Evolutionary conservation across 2,797 vertebrate species (phyloP), one percentile per base, ranked within the genome.

Genomic region (Halcyon badia): DNA sequence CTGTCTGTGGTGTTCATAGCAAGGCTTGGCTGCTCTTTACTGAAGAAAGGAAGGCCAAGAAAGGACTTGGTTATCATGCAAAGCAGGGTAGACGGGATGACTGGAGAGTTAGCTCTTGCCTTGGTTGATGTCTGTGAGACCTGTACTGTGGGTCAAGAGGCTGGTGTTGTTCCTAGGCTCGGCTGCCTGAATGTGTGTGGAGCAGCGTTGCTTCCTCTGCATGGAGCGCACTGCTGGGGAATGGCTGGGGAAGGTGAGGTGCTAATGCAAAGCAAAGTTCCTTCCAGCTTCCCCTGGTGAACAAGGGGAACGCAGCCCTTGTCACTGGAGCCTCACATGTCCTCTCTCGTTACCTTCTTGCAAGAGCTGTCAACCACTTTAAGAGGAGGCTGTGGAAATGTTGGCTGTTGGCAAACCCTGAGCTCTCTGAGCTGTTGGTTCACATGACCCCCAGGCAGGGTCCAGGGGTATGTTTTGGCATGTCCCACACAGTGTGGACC

Each of bases 191-290:
- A 5, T 0, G 0, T 4, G 21, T n/a, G 46, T 54, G 80, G 26
- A 58, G 39, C 54, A 31, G 21, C 2, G 2, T 2, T 42, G 30
- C 22, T 54, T 48, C 33, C 68, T 41, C 48, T 14, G 10, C 9
- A 3, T 6, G 37, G n/a, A 7, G 21, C 26, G 42, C 0, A 7
- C 22, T n/a, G 2, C 1, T 2, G 10, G 26, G 52, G 8, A 28
- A 17, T 1, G 6, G 39, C 68, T 73, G 79, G 46, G 66, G n/a
- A 85, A 61, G 24, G 57, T 21, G 41, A 68, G 31, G 20, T 1
- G 2, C 35, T 25, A 42, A 16, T 7, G n/a, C 57, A 58, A 77
- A 83, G 11, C 8, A 2, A 85, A 72, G 51, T 6, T 69, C 24
- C 58, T 72, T 62, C 14, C 49, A 20, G 52, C 30, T 76, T 37